Base-by-base conservation (phyloP, 2,113 vertebrate genomes). In the Boleophthalmus pectinirostris region DNA sequence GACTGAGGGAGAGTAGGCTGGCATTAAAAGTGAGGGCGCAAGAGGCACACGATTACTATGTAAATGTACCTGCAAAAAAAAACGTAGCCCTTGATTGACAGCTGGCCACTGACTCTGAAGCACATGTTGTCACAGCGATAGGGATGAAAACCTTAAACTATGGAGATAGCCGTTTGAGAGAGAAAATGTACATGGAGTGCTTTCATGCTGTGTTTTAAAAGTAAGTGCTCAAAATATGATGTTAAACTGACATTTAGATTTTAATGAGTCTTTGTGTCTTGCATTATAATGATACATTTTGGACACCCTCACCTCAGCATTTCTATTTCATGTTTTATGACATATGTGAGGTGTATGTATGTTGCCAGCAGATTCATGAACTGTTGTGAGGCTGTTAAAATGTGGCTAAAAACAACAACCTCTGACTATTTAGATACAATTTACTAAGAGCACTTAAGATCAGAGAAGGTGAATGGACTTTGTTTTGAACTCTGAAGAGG, bases 71-170 rank as follows among this genome's bases (percentile, higher is more conserved):
- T 54, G 23, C 60, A 67, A 56, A 56, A 23, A 61, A 76, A 74
- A 79, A 68, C 81, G 81, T 65, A 66, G 82, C 25, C 43, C 51
- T 29, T 85, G 87, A 87, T 70, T 83, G 88, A 82, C 87, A 85
- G 81, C 70, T 75, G 70, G 73, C 74, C 1, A 21, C 51, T 23
- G 38, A 74, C 74, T 78, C 35, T 75, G 16, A 56, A 67, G 75
- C n/a, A n/a, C n/a, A 82, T 87, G 86, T 84, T 82, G 64, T 84
- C 33, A 60, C n/a, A n/a, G n/a, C n/a, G n/a, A n/a, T n/a, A 0
- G 12, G 75, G n/a, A n/a, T n/a, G n/a, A n/a, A n/a, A n/a, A n/a
- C n/a, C n/a, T 51, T 51, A 53, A 53, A n/a, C 18, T 9, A 53
- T 53, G 20, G 7, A n/a, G 51, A 18, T n/a, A 53, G 51, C 51